Base-by-base conservation (phyloP, 1,140 invertebrate species). In the Dryas iulia region DNA sequence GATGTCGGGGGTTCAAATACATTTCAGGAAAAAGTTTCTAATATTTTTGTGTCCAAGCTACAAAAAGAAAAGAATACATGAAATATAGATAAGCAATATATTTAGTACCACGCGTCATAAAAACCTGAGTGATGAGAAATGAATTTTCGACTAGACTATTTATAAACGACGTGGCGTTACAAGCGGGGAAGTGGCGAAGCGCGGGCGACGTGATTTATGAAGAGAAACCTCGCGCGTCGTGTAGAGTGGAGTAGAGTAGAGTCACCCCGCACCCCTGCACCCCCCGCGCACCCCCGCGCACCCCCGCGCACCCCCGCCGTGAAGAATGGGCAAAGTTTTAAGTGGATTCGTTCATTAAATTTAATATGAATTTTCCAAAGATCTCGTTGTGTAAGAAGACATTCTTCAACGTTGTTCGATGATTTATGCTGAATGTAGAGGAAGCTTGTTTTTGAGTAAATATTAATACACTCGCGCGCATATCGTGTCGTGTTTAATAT, bases 311-410 rank as follows among this genome's bases (percentile, higher is more conserved):
- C n/a, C 39, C 39, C 39, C 21, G 18, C 39, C 14, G 3, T 47
- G 39, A 47, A 47, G 39, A 47, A 47, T 47, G 39, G 39, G 18
- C 39, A 1, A 47, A 47, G 39, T 47, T 47, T 47, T 21, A 47
- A 47, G 39, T 47, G 39, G 39, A 47, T 47, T 21, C 39, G 18
- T 47, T 47, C 39, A 47, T 47, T 47, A 47, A 47, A 47, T 47
- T 47, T 47, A 47, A 47, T 47, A 47, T 10, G 39, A 47, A 47
- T 10, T 47, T 47, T 21, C 39, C 14, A 18, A 47, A 47, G 39
- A 21, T 21, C 39, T 8, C 18, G 14, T 47, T 1, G 8, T 21
- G 14, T 47, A 14, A 47, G 14, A 47, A 47, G 39, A 47, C 14
- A 21, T 47, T 39, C n/a, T n/a, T 14, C 33, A 39, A 47, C 21